phyloP scores from a whole-genome alignment of 37 sponge, comb jelly and placozoan genomes.

The Crambe crambe region DNA sequence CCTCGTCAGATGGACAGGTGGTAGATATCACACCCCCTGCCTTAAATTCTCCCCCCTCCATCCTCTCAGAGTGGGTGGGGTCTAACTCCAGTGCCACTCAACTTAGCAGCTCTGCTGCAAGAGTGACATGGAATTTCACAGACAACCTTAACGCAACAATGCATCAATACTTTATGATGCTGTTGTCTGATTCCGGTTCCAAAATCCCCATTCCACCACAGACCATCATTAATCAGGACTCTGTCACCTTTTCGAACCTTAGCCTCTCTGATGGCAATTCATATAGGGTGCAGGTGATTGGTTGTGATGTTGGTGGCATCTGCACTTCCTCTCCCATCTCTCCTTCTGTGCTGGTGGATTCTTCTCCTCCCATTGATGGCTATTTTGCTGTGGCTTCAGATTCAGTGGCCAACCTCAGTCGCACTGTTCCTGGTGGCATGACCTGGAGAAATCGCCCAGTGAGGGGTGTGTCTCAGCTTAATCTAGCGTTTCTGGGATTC shows the following conservation, averaged over 20 bases:
- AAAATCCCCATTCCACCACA: slow-evolving; percentile 18
- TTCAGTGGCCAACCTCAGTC: slow-evolving; percentile 32
- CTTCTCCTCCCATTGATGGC: slow-evolving; percentile 83
- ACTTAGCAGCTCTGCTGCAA: slow-evolving; percentile 28
- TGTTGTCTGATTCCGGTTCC: slow-evolving; percentile 16
- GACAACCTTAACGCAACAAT: slow-evolving; percentile 20
- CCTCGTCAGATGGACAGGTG: slow-evolving; percentile 35
- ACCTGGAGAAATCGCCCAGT: slow-evolving; percentile 56
- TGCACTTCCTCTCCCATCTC: slow-evolving; percentile 32
- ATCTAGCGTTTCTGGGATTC: slow-evolving; percentile 78
- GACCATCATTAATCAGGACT: neutral
- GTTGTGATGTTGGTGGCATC: slow-evolving; percentile 62
- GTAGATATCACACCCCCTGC: slow-evolving; percentile 42
- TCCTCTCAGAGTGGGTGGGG: slow-evolving; percentile 67
- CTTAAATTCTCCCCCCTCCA: neutral
- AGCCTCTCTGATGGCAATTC: slow-evolving; percentile 58
- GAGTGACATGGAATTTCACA: slow-evolving; percentile 56
- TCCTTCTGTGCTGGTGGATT: slow-evolving; percentile 65
- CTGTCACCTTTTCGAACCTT: slow-evolving; percentile 5
- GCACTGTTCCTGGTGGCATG: slow-evolving; percentile 53
- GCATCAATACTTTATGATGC: slow-evolving; percentile 35
- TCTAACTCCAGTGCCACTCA: slow-evolving; percentile 49
- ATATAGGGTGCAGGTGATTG: slow-evolving; percentile 46
- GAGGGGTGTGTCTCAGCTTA: slow-evolving; percentile 2
- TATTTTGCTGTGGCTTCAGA: slow-evolving; percentile 69